Evolutionary conservation across 2,888 invertebrate genomes (phyloP), one percentile per base, ranked within the genome.

Genomic region (Sinotaia quadrata): DNA sequence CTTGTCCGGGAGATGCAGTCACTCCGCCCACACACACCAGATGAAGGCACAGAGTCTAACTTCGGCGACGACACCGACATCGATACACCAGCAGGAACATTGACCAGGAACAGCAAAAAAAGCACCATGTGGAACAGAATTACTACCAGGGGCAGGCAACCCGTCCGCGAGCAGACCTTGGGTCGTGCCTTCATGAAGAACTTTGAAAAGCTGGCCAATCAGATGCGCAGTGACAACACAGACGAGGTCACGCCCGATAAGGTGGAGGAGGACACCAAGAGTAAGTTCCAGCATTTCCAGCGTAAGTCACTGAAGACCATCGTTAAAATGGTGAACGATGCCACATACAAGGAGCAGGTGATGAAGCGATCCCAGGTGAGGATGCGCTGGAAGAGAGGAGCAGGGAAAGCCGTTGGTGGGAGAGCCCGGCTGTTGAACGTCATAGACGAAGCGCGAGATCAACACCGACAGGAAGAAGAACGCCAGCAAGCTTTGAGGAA

Each of bases 101-200:
- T 29, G 3, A 24, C 27, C 7, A 34, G 41, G 37, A 27, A 24
- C 15, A 5, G 49, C 0, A n/a, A 52, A 0, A 61, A 54, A 2
- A 18, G 10, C 5, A 65, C 54, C 8, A n/a, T 68, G 59, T 71
- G 71, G 69, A 49, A 29, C 31, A 63, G 65, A 18, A 27, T 72
- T 12, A 27, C 54, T 37, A 59, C 58, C 4, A 33, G 69, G 21
- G 31, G 33, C 8, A 37, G 36, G 3, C 31, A 36, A 2, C 2
- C 2, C 7, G 33, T 21, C 29, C 5, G 56, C n/a, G 56, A 65
- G 44, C 68, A 71, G 47, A 79, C 80, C 1, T 71, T 81, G 2
- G 74, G 75, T 37, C 73, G 74, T 15, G 78, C 77, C 54, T 82
- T 82, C 67, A 58, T 74, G 61, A 78, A 73, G 56, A 79, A 79